Evolutionary conservation across 2,888 invertebrate species (phyloP).

Genomic region (Lysandra coridon): DNA sequence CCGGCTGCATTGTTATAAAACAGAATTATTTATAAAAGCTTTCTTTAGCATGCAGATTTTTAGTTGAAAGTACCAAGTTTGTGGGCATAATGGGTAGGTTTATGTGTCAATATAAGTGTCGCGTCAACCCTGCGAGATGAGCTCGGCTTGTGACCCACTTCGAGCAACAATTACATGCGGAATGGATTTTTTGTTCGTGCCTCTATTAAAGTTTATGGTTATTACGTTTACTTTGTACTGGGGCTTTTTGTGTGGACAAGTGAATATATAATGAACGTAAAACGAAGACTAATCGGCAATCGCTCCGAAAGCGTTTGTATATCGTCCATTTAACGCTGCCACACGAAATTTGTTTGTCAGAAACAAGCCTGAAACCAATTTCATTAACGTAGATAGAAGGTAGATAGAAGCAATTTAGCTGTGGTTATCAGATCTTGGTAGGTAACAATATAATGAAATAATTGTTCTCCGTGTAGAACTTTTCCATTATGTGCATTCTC

Average conservation of each 20-base stretch:
- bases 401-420: not conserved
- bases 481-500: too few relatives aligned
- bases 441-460: not conserved
- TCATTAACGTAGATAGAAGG: not conserved
- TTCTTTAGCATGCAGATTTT: not conserved
- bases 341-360: not conserved
- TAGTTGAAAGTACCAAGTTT: not conserved
- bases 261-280: slow-evolving; percentile 10
- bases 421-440: not conserved
- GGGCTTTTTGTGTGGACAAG: not conserved
- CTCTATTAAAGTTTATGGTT: slow-evolving; percentile 36
- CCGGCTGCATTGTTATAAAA: too few relatives aligned
- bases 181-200: slow-evolving; percentile 35
- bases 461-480: not conserved
- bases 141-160: slow-evolving; percentile 45
- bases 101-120: not conserved
- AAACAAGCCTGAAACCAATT: not conserved
- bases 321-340: not conserved
- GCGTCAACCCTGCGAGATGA: slow-evolving; percentile 37
- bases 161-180: slow-evolving; percentile 39
- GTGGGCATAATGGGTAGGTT: not conserved
- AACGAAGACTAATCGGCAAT: not conserved
- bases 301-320: not conserved
- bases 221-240: slow-evolving; percentile 15
- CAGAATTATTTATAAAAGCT: too few relatives aligned